phyloP scores from a whole-genome alignment of 2,888 invertebrate genomes.

The Cephus runcator region DNA sequence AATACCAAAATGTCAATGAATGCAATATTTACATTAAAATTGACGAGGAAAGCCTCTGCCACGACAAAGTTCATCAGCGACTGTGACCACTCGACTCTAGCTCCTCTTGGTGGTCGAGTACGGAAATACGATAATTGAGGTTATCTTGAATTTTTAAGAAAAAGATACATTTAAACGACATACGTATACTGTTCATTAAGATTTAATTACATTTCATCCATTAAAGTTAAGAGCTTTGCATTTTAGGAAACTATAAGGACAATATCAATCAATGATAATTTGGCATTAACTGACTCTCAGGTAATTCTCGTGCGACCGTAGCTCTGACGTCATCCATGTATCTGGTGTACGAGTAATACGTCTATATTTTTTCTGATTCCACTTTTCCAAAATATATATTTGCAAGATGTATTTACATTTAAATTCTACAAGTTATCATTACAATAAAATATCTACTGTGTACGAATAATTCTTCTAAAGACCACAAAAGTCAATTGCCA shows the following conservation, averaged over 20 bases:
- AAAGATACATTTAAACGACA: neutral
- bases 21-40: constrained; percentile 56
- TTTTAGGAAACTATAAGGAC: neutral
- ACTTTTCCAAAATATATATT: neutral
- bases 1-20: constrained; percentile 26
- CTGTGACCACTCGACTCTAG: constrained; percentile 41
- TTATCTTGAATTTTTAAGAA: constrained; percentile 37
- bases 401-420: neutral
- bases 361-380: neutral
- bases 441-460: neutral
- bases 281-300: constrained; percentile 22
- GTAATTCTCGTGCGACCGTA: constrained; percentile 34
- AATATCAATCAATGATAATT: neutral
- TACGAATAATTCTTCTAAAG: neutral
- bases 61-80: constrained; percentile 52
- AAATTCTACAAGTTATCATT: neutral
- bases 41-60: constrained; percentile 46
- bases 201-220: neutral
- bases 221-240: neutral
- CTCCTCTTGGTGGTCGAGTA: constrained; percentile 27
- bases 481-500: neutral
- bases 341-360: constrained; percentile 21
- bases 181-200: neutral
- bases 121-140: constrained; percentile 37
- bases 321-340: constrained; percentile 36